Conservation (phyloP, 2,888 invertebrate genomes). For the Salticus scenicus region DNA sequence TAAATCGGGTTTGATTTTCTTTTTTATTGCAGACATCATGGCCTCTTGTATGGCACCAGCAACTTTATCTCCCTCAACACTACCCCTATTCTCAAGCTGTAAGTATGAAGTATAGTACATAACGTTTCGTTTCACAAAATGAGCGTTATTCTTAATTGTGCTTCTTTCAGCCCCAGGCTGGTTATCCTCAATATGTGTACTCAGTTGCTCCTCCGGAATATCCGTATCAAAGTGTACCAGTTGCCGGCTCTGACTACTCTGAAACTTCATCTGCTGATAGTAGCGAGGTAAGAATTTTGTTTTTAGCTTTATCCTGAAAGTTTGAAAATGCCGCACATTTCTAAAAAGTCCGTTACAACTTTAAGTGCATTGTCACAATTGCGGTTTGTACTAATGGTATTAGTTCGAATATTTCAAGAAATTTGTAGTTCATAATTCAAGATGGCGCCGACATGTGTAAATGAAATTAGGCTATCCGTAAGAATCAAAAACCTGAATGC, state of each 20-base stretch:
- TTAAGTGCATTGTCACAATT: too few species aligned
- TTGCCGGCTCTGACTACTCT: slow-evolving; percentile 39
- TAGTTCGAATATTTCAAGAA: too few species aligned
- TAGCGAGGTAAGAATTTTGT: slow-evolving; percentile 42
- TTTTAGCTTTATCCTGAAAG: not conserved
- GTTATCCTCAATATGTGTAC: slow-evolving; percentile 55
- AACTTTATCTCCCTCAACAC: slow-evolving; percentile 50
- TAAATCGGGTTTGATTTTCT: too few species aligned
- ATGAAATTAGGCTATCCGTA: too few species aligned
- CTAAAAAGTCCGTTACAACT: too few species aligned
- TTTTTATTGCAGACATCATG: too few species aligned
- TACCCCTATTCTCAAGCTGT: slow-evolving; percentile 43
- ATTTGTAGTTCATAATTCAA: too few species aligned
- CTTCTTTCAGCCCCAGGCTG: slow-evolving; percentile 45
- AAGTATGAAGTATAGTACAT: slow-evolving; percentile 26
- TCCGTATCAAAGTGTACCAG: slow-evolving; percentile 20
- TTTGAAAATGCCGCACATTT: not conserved
- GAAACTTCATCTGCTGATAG: slow-evolving; percentile 57
- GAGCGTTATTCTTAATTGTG: too few species aligned
- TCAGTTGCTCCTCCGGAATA: slow-evolving; percentile 41
- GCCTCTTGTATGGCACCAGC: slow-evolving; percentile 52
- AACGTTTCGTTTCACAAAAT: too few species aligned
- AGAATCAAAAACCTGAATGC: too few species aligned
- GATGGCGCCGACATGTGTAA: too few species aligned
- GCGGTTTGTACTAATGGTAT: too few species aligned